Evolutionary conservation across 2,113 vertebrate species (phyloP).

Genomic region (Dromas ardeola): DNA sequence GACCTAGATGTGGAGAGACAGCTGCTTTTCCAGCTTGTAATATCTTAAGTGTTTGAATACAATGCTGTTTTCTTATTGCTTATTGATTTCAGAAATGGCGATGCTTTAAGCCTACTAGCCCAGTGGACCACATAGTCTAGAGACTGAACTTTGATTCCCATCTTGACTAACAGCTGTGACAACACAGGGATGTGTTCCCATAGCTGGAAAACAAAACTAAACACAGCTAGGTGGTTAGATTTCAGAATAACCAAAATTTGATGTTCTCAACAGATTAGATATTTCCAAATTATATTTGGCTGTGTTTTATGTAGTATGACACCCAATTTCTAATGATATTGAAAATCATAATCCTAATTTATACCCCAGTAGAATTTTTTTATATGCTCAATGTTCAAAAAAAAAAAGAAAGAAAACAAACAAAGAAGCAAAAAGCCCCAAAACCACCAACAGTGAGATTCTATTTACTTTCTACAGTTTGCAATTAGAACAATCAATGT

Average conservation of each 20-base stretch:
- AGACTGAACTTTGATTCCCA: not conserved
- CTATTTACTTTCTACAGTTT: not conserved
- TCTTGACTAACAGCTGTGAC: not conserved
- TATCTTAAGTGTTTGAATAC: not conserved
- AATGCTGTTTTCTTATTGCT: not conserved
- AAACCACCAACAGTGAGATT: not conserved
- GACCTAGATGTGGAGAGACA: not conserved
- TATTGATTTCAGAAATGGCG: not conserved
- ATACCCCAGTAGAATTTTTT: not conserved
- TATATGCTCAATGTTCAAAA: not conserved
- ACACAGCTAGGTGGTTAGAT: not conserved
- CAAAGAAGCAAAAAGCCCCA: fast-evolving
- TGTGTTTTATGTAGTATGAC: not conserved
- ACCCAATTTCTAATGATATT: not conserved
- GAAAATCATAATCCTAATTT: not conserved
- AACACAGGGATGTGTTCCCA: not conserved
- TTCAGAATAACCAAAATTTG: not conserved
- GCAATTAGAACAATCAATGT: not conserved
- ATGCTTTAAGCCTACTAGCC: not conserved
- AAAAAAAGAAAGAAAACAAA: not conserved
- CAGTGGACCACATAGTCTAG: not conserved
- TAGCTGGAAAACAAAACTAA: not conserved
- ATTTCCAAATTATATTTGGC: not conserved
- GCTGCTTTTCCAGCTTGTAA: not conserved
- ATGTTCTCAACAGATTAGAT: not conserved